phyloP scores from a whole-genome alignment of 2,888 invertebrate species.

The Callinectes sapidus region DNA sequence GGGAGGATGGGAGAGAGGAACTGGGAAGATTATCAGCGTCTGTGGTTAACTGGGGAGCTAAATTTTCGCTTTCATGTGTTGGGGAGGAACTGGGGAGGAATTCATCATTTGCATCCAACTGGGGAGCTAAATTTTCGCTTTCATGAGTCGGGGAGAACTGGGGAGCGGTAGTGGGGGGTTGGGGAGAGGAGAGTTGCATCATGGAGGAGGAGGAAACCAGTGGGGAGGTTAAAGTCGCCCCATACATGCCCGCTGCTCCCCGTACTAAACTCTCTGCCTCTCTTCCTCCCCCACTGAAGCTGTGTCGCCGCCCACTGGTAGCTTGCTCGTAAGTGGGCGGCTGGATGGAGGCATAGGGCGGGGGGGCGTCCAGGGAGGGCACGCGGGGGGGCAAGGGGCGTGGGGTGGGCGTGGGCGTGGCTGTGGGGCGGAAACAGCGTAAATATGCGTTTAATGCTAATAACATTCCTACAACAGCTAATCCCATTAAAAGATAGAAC shows the following conservation, averaged over 20 bases:
- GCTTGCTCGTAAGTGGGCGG: slow-evolving; percentile 59
- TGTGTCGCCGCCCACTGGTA: background rate
- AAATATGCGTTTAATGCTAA: background rate
- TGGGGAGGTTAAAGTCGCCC: background rate
- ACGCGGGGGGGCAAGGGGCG: background rate
- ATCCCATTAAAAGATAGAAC: background rate
- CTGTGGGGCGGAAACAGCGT: background rate
- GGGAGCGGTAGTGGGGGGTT: too few species aligned
- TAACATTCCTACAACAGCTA: background rate
- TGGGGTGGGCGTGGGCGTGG: background rate
- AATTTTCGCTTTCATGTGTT: too few species aligned
- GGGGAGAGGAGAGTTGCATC: background rate
- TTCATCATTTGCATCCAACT: too few species aligned
- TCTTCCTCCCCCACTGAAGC: background rate
- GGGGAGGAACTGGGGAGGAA: background rate
- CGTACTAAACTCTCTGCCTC: too few species aligned
- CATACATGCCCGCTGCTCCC: background rate
- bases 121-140: too few species aligned
- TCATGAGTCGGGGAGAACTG: too few species aligned
- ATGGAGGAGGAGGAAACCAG: background rate
- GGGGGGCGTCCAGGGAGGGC: slow-evolving; percentile 47
- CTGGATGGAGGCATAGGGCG: slow-evolving; percentile 49
- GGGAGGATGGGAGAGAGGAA: background rate
- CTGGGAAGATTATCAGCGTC: background rate
- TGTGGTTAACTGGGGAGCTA: too few species aligned